Conservation (phyloP, 2,113 vertebrate species). For the Etheostoma spectabile region DNA sequence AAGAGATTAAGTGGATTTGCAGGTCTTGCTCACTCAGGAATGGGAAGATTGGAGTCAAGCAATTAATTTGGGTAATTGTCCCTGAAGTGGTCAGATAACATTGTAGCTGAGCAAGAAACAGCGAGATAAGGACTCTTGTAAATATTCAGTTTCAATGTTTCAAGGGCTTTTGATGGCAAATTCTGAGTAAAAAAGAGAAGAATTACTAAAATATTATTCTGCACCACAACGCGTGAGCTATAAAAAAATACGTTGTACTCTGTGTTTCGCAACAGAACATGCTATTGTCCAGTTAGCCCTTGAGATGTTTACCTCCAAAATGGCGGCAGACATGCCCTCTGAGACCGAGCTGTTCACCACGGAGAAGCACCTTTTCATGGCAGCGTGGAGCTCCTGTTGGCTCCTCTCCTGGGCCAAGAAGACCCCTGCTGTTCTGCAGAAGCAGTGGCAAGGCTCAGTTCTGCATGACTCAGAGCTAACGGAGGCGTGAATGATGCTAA, state of each 20-base stretch:
- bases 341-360: slow-evolving; percentile 94
- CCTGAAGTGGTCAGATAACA: slow-evolving; percentile 63
- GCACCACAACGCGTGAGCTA: neutral
- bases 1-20: slow-evolving; percentile 80
- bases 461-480: slow-evolving; percentile 67
- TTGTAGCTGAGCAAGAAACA: slow-evolving; percentile 33
- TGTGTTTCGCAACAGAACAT: neutral
- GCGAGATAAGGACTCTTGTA: slow-evolving; percentile 22
- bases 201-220: slow-evolving; percentile 1
- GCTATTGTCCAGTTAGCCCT: slow-evolving; percentile 9
- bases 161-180: neutral
- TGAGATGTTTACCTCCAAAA: slow-evolving; percentile 90
- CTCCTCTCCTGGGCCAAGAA: slow-evolving; percentile 86
- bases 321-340: slow-evolving; percentile 96
- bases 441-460: slow-evolving; percentile 56
- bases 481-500: slow-evolving; percentile 71
- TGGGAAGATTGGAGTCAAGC: slow-evolving; percentile 54
- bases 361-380: slow-evolving; percentile 85
- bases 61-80: slow-evolving; percentile 67
- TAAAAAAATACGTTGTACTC: neutral
- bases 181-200: neutral
- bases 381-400: slow-evolving; percentile 90
- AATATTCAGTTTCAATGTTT: slow-evolving; percentile 26
- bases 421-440: slow-evolving; percentile 87
- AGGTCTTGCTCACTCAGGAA: slow-evolving; percentile 60